Evolutionary conservation across 2,113 vertebrate genomes (phyloP), one percentile per base, ranked within the genome.

Genomic region (Struthio camelus): DNA sequence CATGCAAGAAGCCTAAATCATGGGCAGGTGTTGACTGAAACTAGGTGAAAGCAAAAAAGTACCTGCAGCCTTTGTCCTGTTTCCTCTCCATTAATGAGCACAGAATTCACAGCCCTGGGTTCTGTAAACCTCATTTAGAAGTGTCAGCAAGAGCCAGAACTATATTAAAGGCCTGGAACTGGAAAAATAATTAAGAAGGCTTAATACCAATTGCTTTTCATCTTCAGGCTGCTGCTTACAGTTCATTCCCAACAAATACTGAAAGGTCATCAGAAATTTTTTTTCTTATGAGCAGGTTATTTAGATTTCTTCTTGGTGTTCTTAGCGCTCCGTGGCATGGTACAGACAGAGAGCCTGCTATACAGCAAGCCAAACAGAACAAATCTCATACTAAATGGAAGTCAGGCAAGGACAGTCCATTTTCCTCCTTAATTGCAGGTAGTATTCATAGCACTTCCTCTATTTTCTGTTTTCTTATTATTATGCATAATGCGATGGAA

Each of bases 171-270:
- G 58, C 88, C 90, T 96, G 84, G 96, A 97, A 96, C 59, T 87
- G 51, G 93, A 97, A 97, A 94, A 96, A 97, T 98, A 98, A 98
- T 98, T 98, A 97, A 92, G 93, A 95, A 89, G 72, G 91, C 93
- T 90, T 87, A 95, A 87, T 95, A 94, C 92, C 97, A 97, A 87
- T 97, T 97, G 93, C 80, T 97, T 98, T 97, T 97, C 92, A 93
- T 97, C 94, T 97, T 96, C 93, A 97, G 58, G 94, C 75, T 95
- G 84, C 91, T 91, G 84, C 93, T 96, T 98, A 94, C 4, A 20
- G 42, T 96, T 96, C 75, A 3, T 92, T 95, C 73, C 91, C 72
- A 97, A 94, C 93, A 96, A 96, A 97, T 86, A 85, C 72, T 83
- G 81, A 97, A 98, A 98, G 96, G 97, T 96, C 97, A 96, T 96